phyloP scores from a whole-genome alignment of 2,113 vertebrate genomes.

The Mesocricetus auratus region DNA sequence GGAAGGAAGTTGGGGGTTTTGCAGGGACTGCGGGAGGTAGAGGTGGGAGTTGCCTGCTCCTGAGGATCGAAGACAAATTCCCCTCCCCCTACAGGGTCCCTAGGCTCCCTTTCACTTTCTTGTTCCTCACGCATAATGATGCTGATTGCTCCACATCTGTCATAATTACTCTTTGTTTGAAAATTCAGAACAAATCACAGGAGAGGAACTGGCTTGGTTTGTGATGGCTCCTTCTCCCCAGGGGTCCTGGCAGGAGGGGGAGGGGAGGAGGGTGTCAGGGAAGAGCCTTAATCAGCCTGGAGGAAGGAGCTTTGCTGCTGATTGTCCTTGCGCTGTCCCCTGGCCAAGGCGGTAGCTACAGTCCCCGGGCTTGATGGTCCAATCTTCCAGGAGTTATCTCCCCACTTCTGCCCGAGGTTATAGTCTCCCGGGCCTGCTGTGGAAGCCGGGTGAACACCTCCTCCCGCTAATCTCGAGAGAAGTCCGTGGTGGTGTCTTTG shows the following conservation, averaged over 20 bases:
- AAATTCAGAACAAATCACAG: conserved; percentile 85
- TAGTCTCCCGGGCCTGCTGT: not conserved
- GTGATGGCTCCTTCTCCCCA: conserved; percentile 72
- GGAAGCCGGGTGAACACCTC: not conserved
- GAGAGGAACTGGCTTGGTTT: conserved; percentile 74
- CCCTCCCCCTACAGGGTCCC: conserved; percentile 26
- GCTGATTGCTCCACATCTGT: conserved; percentile 82
- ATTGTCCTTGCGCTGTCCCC: conserved; percentile 69
- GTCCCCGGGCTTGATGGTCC: not conserved
- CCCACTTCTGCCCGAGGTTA: not conserved
- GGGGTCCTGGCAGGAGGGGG: conserved; percentile 60
- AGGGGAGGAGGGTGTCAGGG: not conserved
- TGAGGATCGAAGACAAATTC: conserved; percentile 50
- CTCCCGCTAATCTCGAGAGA: not conserved
- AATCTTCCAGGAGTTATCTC: not conserved
- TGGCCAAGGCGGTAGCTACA: not conserved
- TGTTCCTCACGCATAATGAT: conserved; percentile 78
- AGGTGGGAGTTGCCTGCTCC: conserved; percentile 46
- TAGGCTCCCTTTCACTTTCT: conserved; percentile 77
- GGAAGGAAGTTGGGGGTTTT: not conserved
- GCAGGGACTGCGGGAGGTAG: conserved; percentile 4
- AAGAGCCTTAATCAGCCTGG: conserved; percentile 58
- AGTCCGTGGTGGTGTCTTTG: not conserved
- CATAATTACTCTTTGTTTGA: conserved; percentile 85
- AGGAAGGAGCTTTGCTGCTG: conserved; percentile 13